Evolutionary conservation across 2,113 vertebrate genomes (phyloP), one percentile per base, ranked within the genome.

Genomic region (Ornithorhynchus anatinus): DNA sequence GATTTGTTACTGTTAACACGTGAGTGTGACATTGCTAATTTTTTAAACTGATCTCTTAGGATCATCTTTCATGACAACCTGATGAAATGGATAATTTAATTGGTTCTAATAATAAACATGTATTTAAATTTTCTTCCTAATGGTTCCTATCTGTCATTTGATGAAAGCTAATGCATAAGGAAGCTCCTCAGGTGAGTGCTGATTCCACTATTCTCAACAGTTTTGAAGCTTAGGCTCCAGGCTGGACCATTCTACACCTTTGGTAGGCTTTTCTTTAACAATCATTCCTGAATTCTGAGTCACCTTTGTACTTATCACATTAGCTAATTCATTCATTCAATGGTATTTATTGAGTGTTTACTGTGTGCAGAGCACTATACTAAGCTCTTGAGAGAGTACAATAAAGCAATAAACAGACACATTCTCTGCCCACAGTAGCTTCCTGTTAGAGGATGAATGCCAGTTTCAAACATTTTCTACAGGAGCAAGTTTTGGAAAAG

Each of bases 181-280:
- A 45, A 19, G 31, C 6, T 17, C 38, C 22, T 0, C 2, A 42
- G 27, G 43, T 19, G 19, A 0, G 0, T 3, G 1, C 0, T 1
- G n/a, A 23, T 12, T 10, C 35, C 40, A 37, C 14, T 22, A 0
- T 0, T 57, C 25, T 58, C 6, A 1, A 1, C 2, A 2, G 7
- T 29, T 40, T 14, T 33, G 8, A 2, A 1, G 3, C 12, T 8
- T 32, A 33, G 19, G 36, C 13, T 17, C 37, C 13, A n/a, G 4
- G 4, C 3, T 4, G 29, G 29, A 19, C 6, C 16, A 22, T 39
- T 9, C 10, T 15, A 53, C 4, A 20, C 25, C 1, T 11, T 35
- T 23, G 15, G 19, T 5, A 5, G 6, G 1, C 20, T 56, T 40
- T 15, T 31, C 27, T 48, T 53, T 23, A 4, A 44, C 15, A 44